Evolutionary conservation across 2,797 vertebrate genomes (phyloP).

Genomic region (Crax fasciolata): DNA sequence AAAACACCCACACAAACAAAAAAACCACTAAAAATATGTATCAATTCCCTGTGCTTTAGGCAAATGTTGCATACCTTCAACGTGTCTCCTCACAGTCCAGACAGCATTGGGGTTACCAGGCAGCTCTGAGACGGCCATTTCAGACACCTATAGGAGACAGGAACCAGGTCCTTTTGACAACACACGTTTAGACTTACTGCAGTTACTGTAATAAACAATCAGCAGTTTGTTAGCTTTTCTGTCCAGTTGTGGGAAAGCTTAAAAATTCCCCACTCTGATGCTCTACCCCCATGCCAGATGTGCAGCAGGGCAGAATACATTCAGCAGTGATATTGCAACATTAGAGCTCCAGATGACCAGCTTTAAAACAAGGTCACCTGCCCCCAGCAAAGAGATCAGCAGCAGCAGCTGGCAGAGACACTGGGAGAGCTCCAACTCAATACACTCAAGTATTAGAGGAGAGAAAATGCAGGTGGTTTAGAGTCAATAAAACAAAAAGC

Average conservation of each 20-base stretch:
- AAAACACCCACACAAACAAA: background rate
- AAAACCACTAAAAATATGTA: background rate
- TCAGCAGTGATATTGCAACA: background rate
- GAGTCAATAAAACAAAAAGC: background rate
- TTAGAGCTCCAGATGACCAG: background rate
- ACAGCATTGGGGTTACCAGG: slow-evolving; percentile 99
- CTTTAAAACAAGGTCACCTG: background rate
- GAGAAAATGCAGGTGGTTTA: background rate
- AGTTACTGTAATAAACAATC: background rate
- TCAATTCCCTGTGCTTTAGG: background rate
- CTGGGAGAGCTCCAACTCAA: background rate
- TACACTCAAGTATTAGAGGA: background rate
- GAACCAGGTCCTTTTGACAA: slow-evolving; percentile 34
- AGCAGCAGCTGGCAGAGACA: slow-evolving; percentile 5
- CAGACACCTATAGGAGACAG: slow-evolving; percentile 90
- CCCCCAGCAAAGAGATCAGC: background rate
- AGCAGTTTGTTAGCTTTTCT: background rate
- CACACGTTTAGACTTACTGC: background rate
- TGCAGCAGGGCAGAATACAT: background rate
- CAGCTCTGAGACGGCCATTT: slow-evolving; percentile 99
- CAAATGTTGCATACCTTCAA: slow-evolving; percentile 90
- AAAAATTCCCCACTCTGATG: background rate
- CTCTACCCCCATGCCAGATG: background rate
- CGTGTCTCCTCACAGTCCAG: slow-evolving; percentile 97
- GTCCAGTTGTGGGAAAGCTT: background rate